A percentile compares a stretch with the other conserved stretches of the same genome.
Conservation (phyloP, 2,888 invertebrate species). For the Geotrupes spiniger region DNA sequence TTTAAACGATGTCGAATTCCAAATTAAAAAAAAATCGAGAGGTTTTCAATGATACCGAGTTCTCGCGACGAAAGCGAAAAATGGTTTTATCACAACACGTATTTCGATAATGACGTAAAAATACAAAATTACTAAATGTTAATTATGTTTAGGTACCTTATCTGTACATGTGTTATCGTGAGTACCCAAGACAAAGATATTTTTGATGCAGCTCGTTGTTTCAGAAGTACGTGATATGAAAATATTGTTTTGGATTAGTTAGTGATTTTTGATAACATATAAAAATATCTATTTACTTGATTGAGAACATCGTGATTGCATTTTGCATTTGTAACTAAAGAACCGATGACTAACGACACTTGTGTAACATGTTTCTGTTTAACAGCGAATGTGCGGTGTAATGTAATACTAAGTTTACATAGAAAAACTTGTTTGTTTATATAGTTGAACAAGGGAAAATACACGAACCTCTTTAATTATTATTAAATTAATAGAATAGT, state of each 20-base stretch:
- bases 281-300: neutral
- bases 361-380: too few species aligned
- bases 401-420: too few species aligned
- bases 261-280: neutral
- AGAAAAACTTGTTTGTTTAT: too few species aligned
- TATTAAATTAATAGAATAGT: too few species aligned
- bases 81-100: conserved; percentile 10
- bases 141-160: conserved; percentile 4
- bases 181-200: neutral
- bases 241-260: neutral
- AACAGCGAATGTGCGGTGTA: too few species aligned
- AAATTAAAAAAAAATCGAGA: too few species aligned
- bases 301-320: conserved; percentile 1
- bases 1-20: too few species aligned
- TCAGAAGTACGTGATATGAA: conserved; percentile 1
- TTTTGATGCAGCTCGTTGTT: neutral
- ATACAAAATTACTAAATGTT: conserved; percentile 1
- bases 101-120: conserved; percentile 8
- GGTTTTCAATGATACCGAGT: too few species aligned
- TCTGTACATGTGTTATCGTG: conserved; percentile 4
- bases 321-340: conserved; percentile 2
- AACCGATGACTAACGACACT: neutral
- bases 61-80: too few species aligned
- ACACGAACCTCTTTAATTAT: too few species aligned
- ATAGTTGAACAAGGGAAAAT: too few species aligned